Evolutionary conservation across 2,797 vertebrate genomes (phyloP), one percentile per base, ranked within the genome.

Genomic region (Labeo calbasu): DNA sequence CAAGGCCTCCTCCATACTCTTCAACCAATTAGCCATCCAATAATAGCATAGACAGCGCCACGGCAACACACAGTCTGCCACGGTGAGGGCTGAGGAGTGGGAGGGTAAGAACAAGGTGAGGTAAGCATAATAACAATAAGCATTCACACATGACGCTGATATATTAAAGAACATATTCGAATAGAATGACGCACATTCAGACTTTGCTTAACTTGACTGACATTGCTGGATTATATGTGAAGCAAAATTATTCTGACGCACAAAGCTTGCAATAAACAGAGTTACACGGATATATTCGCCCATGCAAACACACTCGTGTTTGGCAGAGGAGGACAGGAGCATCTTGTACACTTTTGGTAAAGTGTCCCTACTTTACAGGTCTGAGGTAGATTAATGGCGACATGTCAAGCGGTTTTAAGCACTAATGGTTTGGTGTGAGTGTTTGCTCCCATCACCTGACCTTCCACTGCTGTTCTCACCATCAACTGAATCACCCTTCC

Each of bases 381-480:
- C 71, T 23, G 0, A 40, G 23, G 87, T 46, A 93, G 93, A 94
- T 95, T 93, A 90, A 95, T 94, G 91, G 88, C 88, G 92, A 94
- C 93, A 93, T 59, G 91, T 85, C 69, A 23, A 79, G 88, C 89
- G 86, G 91, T 93, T 92, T 93, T 92, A 89, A 87, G 91, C 70
- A 77, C 91, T 94, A 94, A 94, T 94, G 92, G 89, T 36, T 68
- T 77, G 50, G 55, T 79, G 72, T 69, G 80, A 75, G 63, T 86
- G 86, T 87, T 79, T 86, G 83, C 88, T 81, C 84, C 25, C 6
- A 87, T 91, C 90, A 89, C 90, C 91, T 86, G 90, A 87, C 85
- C 84, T 80, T 87, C 85, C 85, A 85, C 87, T 57, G 61, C 61
- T 68, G 81, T 66, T 83, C 72, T 69, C 51, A 78, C 72, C 82